These are phyloP conservation scores for Lophura nycthemera DNA, from an alignment of 2,113 vertebrate species.

Conservation along the genomic window DNA sequence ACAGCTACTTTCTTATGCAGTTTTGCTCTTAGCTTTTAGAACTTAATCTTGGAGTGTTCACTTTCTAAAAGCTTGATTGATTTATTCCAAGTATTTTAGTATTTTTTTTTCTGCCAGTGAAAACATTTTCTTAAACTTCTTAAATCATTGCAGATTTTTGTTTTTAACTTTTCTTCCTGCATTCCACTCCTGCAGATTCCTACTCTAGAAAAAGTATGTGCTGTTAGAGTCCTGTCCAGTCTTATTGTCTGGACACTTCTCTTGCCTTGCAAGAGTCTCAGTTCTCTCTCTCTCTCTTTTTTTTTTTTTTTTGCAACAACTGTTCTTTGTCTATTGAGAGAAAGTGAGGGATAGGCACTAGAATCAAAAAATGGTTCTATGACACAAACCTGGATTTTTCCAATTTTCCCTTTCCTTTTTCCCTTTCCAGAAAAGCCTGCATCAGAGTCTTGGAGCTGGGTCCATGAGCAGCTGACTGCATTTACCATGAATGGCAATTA, in stretches of 20 bases:
- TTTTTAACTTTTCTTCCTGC: not conserved
- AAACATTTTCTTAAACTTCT: not conserved
- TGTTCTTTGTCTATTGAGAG: not conserved
- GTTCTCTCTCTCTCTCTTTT: not conserved
- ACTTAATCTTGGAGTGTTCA: not conserved
- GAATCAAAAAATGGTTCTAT: not conserved
- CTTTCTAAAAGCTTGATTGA: not conserved
- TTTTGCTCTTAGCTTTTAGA: not conserved
- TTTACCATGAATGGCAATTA: constrained; percentile 23
- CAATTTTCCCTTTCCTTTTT: not conserved
- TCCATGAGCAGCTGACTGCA: not conserved
- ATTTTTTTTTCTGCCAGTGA: not conserved
- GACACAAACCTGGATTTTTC: not conserved
- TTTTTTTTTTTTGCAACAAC: not conserved
- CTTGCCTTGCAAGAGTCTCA: not conserved
- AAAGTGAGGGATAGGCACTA: not conserved
- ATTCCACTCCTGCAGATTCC: rapidly evolving
- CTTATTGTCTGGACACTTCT: not conserved
- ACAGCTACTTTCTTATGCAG: not conserved
- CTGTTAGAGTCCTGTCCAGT: not conserved
- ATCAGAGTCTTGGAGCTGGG: not conserved
- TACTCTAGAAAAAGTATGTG: not conserved
- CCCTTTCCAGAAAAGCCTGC: not conserved
- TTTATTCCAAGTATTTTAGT: not conserved
- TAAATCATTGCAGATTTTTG: not conserved